A percentile compares a stretch with the other conserved stretches of the same genome.
phyloP scores from a whole-genome alignment of 2,797 vertebrate species.

The Myiotriccus ornatus region DNA sequence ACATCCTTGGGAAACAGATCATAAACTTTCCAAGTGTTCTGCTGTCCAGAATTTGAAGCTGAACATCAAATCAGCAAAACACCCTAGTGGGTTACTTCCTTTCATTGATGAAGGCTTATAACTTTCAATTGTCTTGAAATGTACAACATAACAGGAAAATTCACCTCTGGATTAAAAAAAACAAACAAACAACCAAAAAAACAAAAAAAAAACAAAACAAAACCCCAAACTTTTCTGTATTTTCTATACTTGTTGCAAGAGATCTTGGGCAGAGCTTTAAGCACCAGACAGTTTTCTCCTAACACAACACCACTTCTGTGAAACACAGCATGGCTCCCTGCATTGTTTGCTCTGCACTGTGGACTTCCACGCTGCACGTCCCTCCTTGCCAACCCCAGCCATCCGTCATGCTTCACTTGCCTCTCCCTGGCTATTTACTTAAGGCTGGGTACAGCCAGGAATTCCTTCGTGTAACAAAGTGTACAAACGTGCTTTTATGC shows the following conservation, averaged over 20 bases:
- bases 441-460: neutral
- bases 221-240: neutral
- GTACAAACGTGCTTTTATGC: neutral
- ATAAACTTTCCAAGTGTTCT: neutral
- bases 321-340: neutral
- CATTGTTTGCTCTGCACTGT: neutral
- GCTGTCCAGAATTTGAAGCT: neutral
- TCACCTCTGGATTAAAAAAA: neutral
- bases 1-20: neutral
- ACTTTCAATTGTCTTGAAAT: neutral
- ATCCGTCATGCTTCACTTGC: neutral
- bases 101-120: accelerated
- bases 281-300: neutral
- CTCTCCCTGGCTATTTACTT: slow-evolving; percentile 31
- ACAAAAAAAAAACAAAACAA: no score
- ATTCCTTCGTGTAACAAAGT: neutral
- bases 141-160: neutral
- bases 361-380: neutral
- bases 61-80: neutral
- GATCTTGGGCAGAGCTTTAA: neutral
- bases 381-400: neutral
- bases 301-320: neutral
- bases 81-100: neutral
- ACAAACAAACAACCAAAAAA: no score
- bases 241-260: neutral